Base-by-base conservation (phyloP, 1,140 invertebrate genomes). In the Venustaconcha ellipsiformis region DNA sequence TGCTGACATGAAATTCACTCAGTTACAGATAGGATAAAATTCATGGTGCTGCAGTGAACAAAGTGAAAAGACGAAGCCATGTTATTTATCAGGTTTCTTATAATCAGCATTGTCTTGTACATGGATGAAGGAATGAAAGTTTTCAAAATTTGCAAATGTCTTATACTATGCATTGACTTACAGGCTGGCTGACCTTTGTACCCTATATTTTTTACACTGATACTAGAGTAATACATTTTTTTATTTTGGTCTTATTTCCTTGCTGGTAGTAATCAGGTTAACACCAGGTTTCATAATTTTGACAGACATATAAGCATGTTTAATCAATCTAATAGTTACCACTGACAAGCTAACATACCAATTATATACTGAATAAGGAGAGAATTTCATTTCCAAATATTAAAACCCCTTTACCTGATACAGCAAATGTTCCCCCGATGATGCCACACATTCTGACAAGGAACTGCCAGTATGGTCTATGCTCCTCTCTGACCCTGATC, bases 401-500 rank as follows among this genome's bases (percentile, higher is more conserved):
- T 30, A 63, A 48, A 60, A 48, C 37, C n/a, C 26, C 55, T 72
- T 78, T 73, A 89, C 88, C 89, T 84, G 89, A 87, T 78, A 96
- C 95, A 59, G 96, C 93, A 92, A 96, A 97, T 83, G 98, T 94
- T 62, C 97, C 97, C 78, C 96, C 96, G 78, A 98, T 92, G 66
- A 96, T 94, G 12, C 96, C 95, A 92, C 95, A 97, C 11, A 98
- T 90, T 84, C 95, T 93, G 26, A 97, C 93, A 63, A 95, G 90
- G 90, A 98, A 97, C 88, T 95, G 93, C 77, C 94, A 90, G 59
- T 95, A 85, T 23, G 89, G 84, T 95, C 81, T 95, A 78, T 94
- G 92, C 86, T 96, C 94, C 90, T 97, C 95, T 67, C 91, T 93
- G 0, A 98, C 95, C 83, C 93, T 92, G 30, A 98, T 94, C 91